A percentile compares a stretch with the other conserved stretches of the same genome.
Conservation (phyloP, 2,797 vertebrate species). For the Pangasius krempfi region DNA sequence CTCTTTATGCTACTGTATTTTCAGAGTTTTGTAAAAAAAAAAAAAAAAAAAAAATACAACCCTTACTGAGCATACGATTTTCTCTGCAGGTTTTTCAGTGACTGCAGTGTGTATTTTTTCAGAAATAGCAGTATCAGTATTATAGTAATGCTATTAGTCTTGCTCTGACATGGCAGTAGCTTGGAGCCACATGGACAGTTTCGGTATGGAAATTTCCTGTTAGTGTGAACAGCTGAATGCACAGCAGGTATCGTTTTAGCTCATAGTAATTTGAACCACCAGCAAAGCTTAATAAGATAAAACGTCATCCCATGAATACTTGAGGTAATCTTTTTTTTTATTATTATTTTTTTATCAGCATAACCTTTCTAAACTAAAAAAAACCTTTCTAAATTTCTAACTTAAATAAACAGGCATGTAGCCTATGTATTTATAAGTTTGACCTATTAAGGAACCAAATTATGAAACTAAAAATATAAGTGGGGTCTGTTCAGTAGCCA, state of each 20-base stretch:
- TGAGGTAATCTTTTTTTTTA: not conserved
- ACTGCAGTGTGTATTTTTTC: not conserved
- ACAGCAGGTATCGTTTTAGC: not conserved
- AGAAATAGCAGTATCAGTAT: not conserved
- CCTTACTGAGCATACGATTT: not conserved
- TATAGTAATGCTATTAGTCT: slow-evolving; percentile 13
- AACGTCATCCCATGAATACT: not conserved
- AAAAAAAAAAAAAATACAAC: not conserved
- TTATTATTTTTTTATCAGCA: not conserved
- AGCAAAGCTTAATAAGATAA: not conserved
- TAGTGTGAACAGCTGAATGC: not conserved
- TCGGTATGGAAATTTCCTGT: not conserved
- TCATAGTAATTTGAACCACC: not conserved
- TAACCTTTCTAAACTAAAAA: not conserved
- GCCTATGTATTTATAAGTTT: not conserved
- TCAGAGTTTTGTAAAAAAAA: not conserved
- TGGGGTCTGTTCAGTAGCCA: not conserved
- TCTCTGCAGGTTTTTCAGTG: not conserved
- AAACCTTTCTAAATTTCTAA: not conserved
- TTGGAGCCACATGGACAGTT: not conserved
- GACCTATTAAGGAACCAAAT: not conserved
- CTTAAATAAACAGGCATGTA: not conserved
- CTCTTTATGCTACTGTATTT: not conserved
- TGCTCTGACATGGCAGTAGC: not conserved
- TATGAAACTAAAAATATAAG: not conserved